Evolutionary conservation across 2,888 invertebrate species (phyloP).

Genomic region (Sclerodermus sp.): DNA sequence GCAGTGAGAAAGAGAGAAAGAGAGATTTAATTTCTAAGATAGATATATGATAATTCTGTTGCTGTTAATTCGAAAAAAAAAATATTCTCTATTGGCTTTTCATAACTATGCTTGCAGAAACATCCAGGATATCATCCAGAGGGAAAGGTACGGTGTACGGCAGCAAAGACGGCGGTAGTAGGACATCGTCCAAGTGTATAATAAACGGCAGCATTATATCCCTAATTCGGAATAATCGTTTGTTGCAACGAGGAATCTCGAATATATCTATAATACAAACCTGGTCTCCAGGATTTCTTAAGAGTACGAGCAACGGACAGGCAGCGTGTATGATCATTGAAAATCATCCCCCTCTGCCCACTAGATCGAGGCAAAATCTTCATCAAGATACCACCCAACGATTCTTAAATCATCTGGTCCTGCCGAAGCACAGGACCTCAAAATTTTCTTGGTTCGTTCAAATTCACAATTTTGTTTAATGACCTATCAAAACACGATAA

Average conservation of each 20-base stretch:
- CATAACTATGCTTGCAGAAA: slow-evolving; percentile 66
- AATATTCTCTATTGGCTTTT: neutral
- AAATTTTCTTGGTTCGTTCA: slow-evolving; percentile 75
- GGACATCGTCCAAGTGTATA: slow-evolving; percentile 48
- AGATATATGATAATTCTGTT: no score
- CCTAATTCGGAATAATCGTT: slow-evolving; percentile 41
- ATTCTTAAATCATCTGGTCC: slow-evolving; percentile 52
- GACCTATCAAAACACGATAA: neutral
- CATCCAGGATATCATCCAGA: slow-evolving; percentile 84
- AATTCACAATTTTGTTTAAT: neutral
- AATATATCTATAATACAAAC: slow-evolving; percentile 42
- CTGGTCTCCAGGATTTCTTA: slow-evolving; percentile 49
- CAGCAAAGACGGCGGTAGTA: slow-evolving; percentile 56
- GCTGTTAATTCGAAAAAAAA: neutral
- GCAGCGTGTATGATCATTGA: slow-evolving; percentile 59
- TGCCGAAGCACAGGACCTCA: slow-evolving; percentile 73
- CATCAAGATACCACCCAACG: slow-evolving; percentile 56
- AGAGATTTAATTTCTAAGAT: no score
- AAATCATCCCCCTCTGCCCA: slow-evolving; percentile 54
- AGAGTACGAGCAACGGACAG: slow-evolving; percentile 51
- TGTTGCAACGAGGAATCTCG: slow-evolving; percentile 36
- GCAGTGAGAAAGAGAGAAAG: no score
- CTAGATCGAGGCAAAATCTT: slow-evolving; percentile 53
- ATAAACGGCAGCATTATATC: slow-evolving; percentile 50
- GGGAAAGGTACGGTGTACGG: slow-evolving; percentile 65